phyloP scores from a whole-genome alignment of 1,140 invertebrate genomes.

The Bombus consobrinus region DNA sequence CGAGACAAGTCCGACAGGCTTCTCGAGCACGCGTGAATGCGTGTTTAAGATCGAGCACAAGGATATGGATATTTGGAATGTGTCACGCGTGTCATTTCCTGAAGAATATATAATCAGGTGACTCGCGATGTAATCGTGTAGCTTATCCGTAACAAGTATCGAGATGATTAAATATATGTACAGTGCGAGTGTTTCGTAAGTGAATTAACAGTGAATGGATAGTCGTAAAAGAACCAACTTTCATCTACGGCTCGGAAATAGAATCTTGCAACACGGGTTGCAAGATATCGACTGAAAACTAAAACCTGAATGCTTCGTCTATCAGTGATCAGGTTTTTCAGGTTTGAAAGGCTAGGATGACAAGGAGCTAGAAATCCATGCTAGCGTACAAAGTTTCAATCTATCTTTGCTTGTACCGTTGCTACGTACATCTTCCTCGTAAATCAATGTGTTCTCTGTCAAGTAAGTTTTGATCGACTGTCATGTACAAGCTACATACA shows the following conservation, averaged over 20 bases:
- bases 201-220: neutral
- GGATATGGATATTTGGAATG: neutral
- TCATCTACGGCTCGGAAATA: neutral
- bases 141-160: neutral
- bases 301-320: neutral
- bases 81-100: neutral
- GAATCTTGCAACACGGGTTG: neutral
- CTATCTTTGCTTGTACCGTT: no score
- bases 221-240: neutral
- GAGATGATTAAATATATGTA: neutral
- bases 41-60: neutral
- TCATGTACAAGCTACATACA: neutral
- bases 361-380: neutral
- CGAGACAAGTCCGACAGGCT: neutral
- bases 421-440: neutral
- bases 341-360: conserved; percentile 1
- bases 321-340: conserved; percentile 11
- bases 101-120: neutral
- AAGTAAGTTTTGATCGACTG: no score
- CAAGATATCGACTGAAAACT: conserved; percentile 3
- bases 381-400: neutral
- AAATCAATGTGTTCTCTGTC: neutral
- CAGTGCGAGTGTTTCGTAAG: neutral
- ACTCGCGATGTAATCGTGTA: neutral
- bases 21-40: neutral